Base-by-base conservation (phyloP, 1,140 invertebrate species). In the Matsumurasca onukii region DNA sequence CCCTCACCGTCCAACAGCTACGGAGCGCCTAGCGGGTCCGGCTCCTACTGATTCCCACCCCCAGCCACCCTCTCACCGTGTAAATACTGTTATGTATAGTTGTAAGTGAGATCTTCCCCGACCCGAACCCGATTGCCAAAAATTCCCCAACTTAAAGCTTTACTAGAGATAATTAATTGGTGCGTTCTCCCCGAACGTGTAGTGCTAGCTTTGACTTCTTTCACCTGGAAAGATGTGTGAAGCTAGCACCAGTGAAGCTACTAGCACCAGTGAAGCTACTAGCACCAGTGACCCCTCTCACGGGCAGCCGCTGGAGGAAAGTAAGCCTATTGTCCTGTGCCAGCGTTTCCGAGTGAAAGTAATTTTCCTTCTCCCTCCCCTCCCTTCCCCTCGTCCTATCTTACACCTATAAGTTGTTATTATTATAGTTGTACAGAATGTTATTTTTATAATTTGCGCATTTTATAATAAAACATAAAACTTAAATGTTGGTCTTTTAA, bases 1-100 rank as follows among this genome's bases (percentile, higher is more conserved):
- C 71, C 73, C 13, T 62, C 70, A 0, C 75, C 75, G 0, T 73
- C 72, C 27, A 68, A 70, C 17, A 70, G 69, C 51, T 69, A 66
- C 20, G 63, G 63, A 15, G 61, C 48, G 9, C 68, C 61, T 20
- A 65, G 61, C 31, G 61, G 62, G 2, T 31, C 31, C n/a, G 48
- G 59, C 15, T 64, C 45, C 3, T 68, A 48, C 24, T 59, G 59
- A 68, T 31, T 59, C 55, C n/a, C n/a, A n/a, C n/a, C n/a, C n/a
- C n/a, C n/a, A n/a, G n/a, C n/a, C n/a, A n/a, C n/a, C n/a, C n/a
- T n/a, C n/a, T 5, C n/a, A 17, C 5, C 3, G 3, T 59, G 55
- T 59, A 59, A 27, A 59, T 59, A 59, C 30, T 59, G 55, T 59
- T 59, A 27, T 59, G 55, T 22, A 59, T 27, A 27, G 24, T 29